Evolutionary conservation across 2,888 invertebrate species (phyloP), one percentile per base, ranked within the genome.

Genomic region (Bursaphelenchus okinawaensis): DNA sequence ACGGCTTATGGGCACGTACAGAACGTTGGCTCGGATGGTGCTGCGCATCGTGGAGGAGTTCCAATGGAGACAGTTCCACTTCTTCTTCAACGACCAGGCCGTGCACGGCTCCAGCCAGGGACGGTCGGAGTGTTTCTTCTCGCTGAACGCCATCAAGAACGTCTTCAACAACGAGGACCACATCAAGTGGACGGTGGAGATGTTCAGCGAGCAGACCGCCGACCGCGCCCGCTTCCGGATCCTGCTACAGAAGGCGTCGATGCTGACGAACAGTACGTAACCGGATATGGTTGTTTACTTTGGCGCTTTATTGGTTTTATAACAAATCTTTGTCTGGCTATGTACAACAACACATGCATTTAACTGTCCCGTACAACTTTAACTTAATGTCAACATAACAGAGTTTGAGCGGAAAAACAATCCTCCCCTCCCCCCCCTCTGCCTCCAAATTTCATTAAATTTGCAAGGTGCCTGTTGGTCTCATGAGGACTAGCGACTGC

Each of bases 1-100:
- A 7, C 86, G 91, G 68, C 88, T 92, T 87, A 90, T 90, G 87
- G 91, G 91, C 12, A 89, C 89, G 68, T 90, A 90, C 82, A 78
- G 80, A 22, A 72, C 73, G 7, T 61, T 81, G 24, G 79, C 74
- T 22, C 56, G 67, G 54, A 69, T 82, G 51, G 71, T 74, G 16
- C 66, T 69, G n/a, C 55, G 65, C 12, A 90, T 90, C 84, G 86
- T 88, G 78, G 87, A 78, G 20, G 79, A 31, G 31, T 79, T 87
- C 68, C 90, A 90, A 7, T 77, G 77, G 74, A 73, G 75, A 0
- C 76, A 90, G 83, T 90, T 91, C 57, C 88, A 88, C 62, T 82
- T 80, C 67, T 68, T 80, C 64, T 78, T 81, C 69, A 72, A 79
- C 64, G 79, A 78, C 65, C 75, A 73, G 56, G 69, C 69, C 6